phyloP scores from a whole-genome alignment of 2,797 vertebrate species.

The Sardinella longiceps region DNA sequence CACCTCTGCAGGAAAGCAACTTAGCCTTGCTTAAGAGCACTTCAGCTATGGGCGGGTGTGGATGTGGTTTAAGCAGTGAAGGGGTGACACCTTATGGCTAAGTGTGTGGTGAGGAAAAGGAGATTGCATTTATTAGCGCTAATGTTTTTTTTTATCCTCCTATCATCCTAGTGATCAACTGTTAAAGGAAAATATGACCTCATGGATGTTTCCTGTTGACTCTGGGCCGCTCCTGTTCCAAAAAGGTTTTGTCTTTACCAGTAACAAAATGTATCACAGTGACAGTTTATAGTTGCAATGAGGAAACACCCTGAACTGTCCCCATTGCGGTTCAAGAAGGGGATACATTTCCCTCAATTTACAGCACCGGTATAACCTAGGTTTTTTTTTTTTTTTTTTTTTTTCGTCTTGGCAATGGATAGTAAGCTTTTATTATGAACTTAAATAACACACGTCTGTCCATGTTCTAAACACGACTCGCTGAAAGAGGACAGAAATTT shows the following conservation, averaged over 20 bases:
- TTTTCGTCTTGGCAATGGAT: neutral
- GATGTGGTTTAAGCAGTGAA: neutral
- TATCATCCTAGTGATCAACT: neutral
- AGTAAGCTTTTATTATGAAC: neutral
- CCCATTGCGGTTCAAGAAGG: neutral
- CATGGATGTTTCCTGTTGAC: constrained; percentile 32
- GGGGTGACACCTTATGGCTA: neutral
- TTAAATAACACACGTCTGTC: neutral
- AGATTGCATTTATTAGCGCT: neutral
- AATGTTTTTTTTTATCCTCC: neutral
- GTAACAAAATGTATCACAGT: neutral
- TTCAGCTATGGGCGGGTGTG: neutral
- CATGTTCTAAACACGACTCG: neutral
- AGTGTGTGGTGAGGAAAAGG: neutral
- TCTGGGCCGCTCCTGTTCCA: neutral
- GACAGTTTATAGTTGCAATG: neutral
- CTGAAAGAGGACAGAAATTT: neutral
- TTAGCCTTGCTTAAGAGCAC: neutral
- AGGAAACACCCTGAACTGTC: neutral
- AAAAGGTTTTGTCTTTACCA: neutral
- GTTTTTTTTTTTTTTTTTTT: too few relatives aligned
- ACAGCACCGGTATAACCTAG: neutral
- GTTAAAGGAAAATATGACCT: neutral
- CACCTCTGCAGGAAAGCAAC: too few relatives aligned
- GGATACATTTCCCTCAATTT: neutral